Evolutionary conservation across 2,888 invertebrate genomes (phyloP), one percentile per base, ranked within the genome.

Genomic region (Trichopria drosophilae): DNA sequence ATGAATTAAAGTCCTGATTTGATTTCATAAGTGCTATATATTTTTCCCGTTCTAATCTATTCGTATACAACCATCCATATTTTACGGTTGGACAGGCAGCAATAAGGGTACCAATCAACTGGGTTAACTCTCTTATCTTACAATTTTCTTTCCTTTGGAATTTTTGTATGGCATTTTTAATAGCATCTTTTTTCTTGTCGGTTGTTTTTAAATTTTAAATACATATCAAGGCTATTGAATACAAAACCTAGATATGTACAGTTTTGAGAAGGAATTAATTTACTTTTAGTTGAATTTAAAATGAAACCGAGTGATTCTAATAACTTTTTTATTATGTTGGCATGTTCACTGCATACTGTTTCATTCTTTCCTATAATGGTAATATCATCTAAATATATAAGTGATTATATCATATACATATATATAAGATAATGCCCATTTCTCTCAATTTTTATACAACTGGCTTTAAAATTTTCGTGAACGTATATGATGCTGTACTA

Each of bases 181-280:
- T n/a, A n/a, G n/a, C n/a, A n/a, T n/a, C n/a, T n/a, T n/a, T n/a
- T n/a, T n/a, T n/a, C n/a, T n/a, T n/a, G n/a, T n/a, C n/a, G n/a
- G n/a, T n/a, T n/a, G n/a, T n/a, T n/a, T n/a, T n/a, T n/a, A n/a
- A n/a, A n/a, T n/a, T n/a, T n/a, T n/a, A n/a, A n/a, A n/a, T n/a
- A n/a, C n/a, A n/a, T n/a, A n/a, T n/a, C n/a, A n/a, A n/a, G n/a
- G n/a, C n/a, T n/a, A 24, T 57, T 22, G 4, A 48, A 29, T 10
- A 53, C 10, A 10, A 57, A 39, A 6, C 51, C 51, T 28, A 53
- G 41, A 28, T 49, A 57, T 37, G 28, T 51, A 26, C 32, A 50
- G 15, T 20, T 40, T 16, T 20, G 23, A 15, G 19, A 32, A 1
- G 52, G 43, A 7, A 10, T 29, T 42, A 50, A 20, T 7, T 41